Percentiles rank a stretch among this genome's conserved stretches.
Conservation (phyloP, 2,888 invertebrate species). For the Myopa testacea region DNA sequence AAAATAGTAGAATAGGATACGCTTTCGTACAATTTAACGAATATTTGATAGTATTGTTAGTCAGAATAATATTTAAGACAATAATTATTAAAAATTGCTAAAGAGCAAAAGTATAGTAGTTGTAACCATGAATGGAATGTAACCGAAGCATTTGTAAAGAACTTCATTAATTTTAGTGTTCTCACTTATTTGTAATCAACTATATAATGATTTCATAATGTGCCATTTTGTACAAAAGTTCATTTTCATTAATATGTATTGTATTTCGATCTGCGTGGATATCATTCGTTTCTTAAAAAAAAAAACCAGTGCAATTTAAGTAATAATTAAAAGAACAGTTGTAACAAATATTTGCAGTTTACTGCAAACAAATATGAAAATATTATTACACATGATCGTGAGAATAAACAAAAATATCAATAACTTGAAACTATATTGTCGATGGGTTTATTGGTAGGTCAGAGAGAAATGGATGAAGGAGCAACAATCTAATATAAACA, state of each 20-base stretch:
- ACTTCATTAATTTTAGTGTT: conserved; percentile 20
- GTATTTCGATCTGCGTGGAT: background rate
- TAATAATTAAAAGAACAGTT: conserved; percentile 4
- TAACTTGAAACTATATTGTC: background rate
- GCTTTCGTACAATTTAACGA: conserved; percentile 31
- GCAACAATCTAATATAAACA: too few relatives aligned
- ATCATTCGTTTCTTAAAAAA: background rate
- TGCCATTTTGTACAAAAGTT: conserved; percentile 38
- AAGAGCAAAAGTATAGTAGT: conserved; percentile 11
- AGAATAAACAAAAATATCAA: conserved; percentile 23
- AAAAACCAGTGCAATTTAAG: conserved; percentile 28
- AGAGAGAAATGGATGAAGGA: too few relatives aligned
- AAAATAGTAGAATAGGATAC: conserved; percentile 3
- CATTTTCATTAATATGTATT: conserved; percentile 13
- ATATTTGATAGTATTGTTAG: conserved; percentile 53
- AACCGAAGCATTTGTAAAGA: conserved; percentile 25
- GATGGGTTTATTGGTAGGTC: too few relatives aligned
- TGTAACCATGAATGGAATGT: background rate
- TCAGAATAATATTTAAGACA: conserved; percentile 59
- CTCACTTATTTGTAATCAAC: background rate
- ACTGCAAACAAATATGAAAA: conserved; percentile 12
- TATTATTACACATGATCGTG: conserved; percentile 26
- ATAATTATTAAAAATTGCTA: conserved; percentile 52
- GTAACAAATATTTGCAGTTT: conserved; percentile 16
- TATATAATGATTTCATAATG: conserved; percentile 19